Evolutionary conservation across 2,888 invertebrate genomes (phyloP).

Genomic region (Andrena flavipes): DNA sequence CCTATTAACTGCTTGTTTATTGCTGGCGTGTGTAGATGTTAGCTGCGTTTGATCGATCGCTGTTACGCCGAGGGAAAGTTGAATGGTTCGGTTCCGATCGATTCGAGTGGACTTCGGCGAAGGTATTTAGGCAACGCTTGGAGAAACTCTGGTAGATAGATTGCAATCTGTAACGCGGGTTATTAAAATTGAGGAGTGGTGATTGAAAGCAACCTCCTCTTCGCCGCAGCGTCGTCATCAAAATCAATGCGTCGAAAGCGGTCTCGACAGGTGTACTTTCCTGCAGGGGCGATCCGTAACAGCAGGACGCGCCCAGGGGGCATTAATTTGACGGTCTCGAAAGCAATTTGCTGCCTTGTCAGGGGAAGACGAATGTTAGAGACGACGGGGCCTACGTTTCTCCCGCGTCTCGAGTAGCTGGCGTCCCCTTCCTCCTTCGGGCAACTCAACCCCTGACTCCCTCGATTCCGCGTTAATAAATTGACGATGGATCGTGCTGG

Average conservation of each 20-base stretch:
- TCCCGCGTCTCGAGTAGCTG: slow-evolving; percentile 32
- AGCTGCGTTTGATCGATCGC: neutral
- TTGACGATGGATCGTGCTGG: slow-evolving; percentile 35
- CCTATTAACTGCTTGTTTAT: slow-evolving; percentile 29
- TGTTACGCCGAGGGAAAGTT: neutral
- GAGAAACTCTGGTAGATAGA: no score
- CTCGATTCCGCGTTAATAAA: slow-evolving; percentile 59
- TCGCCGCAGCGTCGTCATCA: neutral
- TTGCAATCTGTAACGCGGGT: no score
- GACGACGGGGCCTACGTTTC: slow-evolving; percentile 56
- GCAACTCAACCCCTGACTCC: slow-evolving; percentile 3
- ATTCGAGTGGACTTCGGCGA: no score
- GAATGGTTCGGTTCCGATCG: neutral
- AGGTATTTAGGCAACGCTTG: no score
- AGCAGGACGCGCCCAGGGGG: slow-evolving; percentile 41
- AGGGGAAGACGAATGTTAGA: slow-evolving; percentile 70
- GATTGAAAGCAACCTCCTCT: no score
- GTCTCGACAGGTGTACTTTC: slow-evolving; percentile 37
- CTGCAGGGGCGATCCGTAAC: slow-evolving; percentile 56
- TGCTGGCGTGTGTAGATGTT: neutral
- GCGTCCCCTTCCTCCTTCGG: slow-evolving; percentile 25
- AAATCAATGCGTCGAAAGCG: slow-evolving; percentile 9
- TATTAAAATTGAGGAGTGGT: no score
- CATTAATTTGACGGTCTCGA: slow-evolving; percentile 73
- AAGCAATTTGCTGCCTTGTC: slow-evolving; percentile 76